These are phyloP conservation scores for Empidonax traillii DNA, from an alignment of 2,113 vertebrate species.

Conservation along the genomic window DNA sequence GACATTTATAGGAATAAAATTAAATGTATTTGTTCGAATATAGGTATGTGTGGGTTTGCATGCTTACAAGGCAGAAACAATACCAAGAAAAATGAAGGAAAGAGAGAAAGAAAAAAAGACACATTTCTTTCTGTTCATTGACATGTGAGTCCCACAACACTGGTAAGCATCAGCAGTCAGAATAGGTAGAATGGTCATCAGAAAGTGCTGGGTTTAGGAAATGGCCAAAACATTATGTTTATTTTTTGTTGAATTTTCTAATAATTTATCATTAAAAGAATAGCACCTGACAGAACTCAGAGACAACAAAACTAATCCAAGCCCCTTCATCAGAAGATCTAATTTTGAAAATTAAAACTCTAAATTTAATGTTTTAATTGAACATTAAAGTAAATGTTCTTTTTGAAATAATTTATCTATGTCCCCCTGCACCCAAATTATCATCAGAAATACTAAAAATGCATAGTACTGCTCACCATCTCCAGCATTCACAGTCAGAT, in stretches of 20 bases:
- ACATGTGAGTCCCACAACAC: background rate
- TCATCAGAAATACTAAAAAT: background rate
- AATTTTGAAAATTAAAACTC: background rate
- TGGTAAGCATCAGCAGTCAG: background rate
- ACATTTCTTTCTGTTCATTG: background rate
- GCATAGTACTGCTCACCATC: constrained; percentile 36
- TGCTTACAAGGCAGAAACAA: background rate
- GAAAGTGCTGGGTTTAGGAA: background rate
- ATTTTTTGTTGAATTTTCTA: background rate
- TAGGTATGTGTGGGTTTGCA: background rate
- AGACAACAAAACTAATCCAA: background rate
- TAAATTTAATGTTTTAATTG: background rate
- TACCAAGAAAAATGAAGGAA: background rate
- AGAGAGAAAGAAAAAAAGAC: background rate
- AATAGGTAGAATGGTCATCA: background rate
- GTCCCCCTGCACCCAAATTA: background rate
- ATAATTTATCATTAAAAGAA: background rate
- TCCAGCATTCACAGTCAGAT: constrained; percentile 22
- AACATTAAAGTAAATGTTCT: background rate
- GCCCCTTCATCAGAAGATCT: background rate
- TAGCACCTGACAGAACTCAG: background rate
- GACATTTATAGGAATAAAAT: background rate
- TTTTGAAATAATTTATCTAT: background rate
- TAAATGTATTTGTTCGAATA: background rate
- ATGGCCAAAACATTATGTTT: background rate